Conservation (phyloP, 2,797 vertebrate species). For the Pipistrellus kuhlii region DNA sequence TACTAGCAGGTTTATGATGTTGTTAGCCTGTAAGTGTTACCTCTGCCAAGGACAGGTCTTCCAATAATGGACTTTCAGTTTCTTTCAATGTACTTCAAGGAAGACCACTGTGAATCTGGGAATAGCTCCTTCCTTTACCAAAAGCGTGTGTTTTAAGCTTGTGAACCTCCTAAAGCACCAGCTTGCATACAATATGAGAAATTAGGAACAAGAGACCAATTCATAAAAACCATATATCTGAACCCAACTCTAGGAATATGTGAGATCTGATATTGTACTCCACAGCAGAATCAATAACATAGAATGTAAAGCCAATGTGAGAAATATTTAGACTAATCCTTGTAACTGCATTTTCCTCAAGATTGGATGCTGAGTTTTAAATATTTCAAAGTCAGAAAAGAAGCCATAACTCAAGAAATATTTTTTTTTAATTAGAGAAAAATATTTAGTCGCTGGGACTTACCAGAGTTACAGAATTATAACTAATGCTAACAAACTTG, state of each 20-base stretch:
- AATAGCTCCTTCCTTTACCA: slow-evolving; percentile 59
- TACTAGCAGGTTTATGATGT: slow-evolving; percentile 74
- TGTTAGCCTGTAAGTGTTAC: slow-evolving; percentile 70
- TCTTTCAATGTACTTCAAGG: slow-evolving; percentile 72
- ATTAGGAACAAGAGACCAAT: slow-evolving; percentile 41
- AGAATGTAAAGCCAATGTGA: neutral
- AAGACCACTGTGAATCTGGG: slow-evolving; percentile 68
- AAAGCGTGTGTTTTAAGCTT: slow-evolving; percentile 51
- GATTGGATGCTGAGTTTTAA: neutral
- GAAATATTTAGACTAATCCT: neutral
- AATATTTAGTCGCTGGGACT: neutral
- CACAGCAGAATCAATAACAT: neutral
- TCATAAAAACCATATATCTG: slow-evolving; percentile 21
- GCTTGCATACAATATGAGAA: slow-evolving; percentile 13
- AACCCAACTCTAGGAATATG: slow-evolving; percentile 1
- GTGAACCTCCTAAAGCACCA: slow-evolving; percentile 21
- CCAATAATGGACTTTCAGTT: slow-evolving; percentile 64
- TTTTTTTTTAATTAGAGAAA: neutral
- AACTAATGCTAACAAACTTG: slow-evolving; percentile 28
- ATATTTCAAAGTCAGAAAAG: slow-evolving; percentile 13
- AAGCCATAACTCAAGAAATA: slow-evolving; percentile 11
- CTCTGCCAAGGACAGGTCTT: slow-evolving; percentile 55
- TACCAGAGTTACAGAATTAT: neutral
- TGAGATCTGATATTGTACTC: slow-evolving; percentile 17
- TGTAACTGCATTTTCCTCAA: neutral